Conservation (phyloP, 2,113 vertebrate genomes). For the Alaudala cheleensis region DNA sequence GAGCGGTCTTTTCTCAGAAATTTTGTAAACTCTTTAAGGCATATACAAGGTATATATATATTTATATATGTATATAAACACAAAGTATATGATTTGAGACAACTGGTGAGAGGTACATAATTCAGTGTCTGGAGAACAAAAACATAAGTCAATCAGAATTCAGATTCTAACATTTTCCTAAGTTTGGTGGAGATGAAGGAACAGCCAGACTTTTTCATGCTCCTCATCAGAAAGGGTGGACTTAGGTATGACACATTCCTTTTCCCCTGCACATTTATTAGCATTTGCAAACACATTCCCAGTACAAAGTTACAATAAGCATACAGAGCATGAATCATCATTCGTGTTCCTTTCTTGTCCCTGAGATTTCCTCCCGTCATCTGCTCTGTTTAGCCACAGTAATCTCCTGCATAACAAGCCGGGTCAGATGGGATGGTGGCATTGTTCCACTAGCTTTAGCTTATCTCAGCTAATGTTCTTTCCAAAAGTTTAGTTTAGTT, state of each 20-base stretch:
- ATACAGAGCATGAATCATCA: background rate
- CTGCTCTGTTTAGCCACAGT: background rate
- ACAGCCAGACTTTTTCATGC: background rate
- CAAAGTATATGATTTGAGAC: background rate
- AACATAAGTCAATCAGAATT: background rate
- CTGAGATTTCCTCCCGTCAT: background rate
- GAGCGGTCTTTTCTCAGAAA: background rate
- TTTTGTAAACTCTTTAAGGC: background rate
- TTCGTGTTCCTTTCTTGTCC: background rate
- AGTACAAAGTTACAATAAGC: background rate
- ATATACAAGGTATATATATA: fast-evolving
- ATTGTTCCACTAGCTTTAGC: background rate
- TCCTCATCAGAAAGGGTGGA: background rate
- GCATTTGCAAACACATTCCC: background rate
- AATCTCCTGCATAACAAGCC: background rate
- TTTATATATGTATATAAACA: background rate
- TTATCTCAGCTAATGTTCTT: background rate
- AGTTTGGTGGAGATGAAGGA: background rate
- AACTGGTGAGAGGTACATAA: background rate
- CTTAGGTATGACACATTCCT: background rate
- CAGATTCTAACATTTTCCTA: background rate
- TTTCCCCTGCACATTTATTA: background rate
- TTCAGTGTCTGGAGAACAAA: background rate
- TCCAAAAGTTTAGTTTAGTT: background rate
- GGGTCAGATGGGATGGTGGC: background rate